A percentile compares a stretch with the other conserved stretches of the same genome.
Evolutionary conservation across 2,797 vertebrate genomes (phyloP).

Genomic region (Amazona ochrocephala): DNA sequence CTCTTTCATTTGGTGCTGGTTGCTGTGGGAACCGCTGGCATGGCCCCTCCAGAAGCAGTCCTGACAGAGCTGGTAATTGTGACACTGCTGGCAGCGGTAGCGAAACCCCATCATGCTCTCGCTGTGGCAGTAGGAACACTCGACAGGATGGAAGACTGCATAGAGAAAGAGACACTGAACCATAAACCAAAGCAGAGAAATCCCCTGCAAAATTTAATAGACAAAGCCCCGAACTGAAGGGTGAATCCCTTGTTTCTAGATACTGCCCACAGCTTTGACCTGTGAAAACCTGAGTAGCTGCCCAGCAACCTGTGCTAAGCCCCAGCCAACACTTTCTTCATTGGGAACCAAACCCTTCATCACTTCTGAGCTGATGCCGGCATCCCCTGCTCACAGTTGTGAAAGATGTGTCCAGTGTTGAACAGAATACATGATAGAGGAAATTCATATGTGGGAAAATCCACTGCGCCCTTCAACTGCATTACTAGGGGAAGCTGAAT

Average conservation of each 20-base stretch:
- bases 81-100: conserved; percentile 99
- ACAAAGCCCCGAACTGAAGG: neutral
- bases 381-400: neutral
- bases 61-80: conserved; percentile 99
- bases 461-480: neutral
- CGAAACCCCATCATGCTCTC: conserved; percentile 99
- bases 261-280: neutral
- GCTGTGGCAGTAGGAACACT: conserved; percentile 98
- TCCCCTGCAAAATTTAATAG: neutral
- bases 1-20: conserved; percentile 99
- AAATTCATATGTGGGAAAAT: neutral
- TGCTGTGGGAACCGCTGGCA: conserved; percentile 98
- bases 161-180: conserved; percentile 13
- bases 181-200: neutral
- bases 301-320: neutral
- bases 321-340: neutral
- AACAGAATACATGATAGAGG: neutral
- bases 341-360: neutral
- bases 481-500: neutral
- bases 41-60: conserved; percentile 99
- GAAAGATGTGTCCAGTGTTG: neutral
- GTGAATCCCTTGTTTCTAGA: neutral
- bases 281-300: neutral
- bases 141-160: conserved; percentile 97
- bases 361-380: neutral